Conservation (phyloP, 2,888 invertebrate species). For the Conchocele bisecta region DNA sequence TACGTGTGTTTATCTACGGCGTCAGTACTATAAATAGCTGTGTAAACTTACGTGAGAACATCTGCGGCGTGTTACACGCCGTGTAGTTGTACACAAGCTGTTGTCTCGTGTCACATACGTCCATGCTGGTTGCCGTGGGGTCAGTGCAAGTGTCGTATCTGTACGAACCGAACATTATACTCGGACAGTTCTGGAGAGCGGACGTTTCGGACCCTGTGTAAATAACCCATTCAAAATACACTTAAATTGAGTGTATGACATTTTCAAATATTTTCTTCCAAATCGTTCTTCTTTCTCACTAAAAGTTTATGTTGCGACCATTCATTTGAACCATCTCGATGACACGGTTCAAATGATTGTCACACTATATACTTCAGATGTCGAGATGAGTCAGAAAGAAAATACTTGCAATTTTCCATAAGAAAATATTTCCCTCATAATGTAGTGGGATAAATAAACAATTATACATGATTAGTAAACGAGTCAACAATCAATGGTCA, state of each 20-base stretch:
- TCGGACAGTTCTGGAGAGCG: slow-evolving; percentile 53
- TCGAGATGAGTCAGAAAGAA: too few relatives aligned
- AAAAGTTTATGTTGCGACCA: too few relatives aligned
- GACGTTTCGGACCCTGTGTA: slow-evolving; percentile 52
- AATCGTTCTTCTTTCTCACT: not conserved
- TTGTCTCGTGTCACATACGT: slow-evolving; percentile 57
- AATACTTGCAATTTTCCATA: too few relatives aligned
- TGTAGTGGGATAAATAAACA: too few relatives aligned
- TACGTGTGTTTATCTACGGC: slow-evolving; percentile 33
- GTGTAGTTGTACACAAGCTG: slow-evolving; percentile 62
- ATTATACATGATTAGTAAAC: too few relatives aligned
- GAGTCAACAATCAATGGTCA: too few relatives aligned
- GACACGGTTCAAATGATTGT: too few relatives aligned
- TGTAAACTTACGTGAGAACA: slow-evolving; percentile 58
- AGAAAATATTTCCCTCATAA: too few relatives aligned
- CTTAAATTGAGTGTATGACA: not conserved
- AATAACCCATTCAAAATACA: not conserved
- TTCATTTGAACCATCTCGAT: too few relatives aligned
- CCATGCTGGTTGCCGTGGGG: slow-evolving; percentile 43
- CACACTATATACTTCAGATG: too few relatives aligned
- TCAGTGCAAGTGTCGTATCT: slow-evolving; percentile 54
- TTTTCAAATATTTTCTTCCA: not conserved
- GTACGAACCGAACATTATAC: slow-evolving; percentile 51
- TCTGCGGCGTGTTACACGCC: slow-evolving; percentile 51
- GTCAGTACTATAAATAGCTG: not conserved